Evolutionary conservation across 2,797 vertebrate genomes (phyloP).

Genomic region (Scleropages formosus): DNA sequence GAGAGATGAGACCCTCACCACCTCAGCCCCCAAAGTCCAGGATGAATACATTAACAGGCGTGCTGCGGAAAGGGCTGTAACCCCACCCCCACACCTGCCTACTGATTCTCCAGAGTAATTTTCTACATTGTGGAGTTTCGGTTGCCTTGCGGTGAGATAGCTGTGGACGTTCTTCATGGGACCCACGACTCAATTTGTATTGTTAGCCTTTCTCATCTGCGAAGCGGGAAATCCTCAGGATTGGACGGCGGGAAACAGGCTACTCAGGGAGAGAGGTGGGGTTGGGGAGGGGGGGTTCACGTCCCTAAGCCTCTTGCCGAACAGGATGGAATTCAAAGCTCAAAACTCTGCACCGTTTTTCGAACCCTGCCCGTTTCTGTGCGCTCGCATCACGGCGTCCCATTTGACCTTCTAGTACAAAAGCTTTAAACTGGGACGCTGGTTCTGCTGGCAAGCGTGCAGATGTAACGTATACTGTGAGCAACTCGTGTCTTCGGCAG

Average conservation of each 20-base stretch:
- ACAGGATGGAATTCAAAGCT: constrained; percentile 50
- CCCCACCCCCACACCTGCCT: neutral
- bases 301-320: constrained; percentile 45
- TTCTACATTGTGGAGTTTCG: constrained; percentile 30
- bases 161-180: constrained; percentile 39
- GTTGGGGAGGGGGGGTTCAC: neutral
- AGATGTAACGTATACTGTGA: constrained; percentile 44
- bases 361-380: constrained; percentile 41
- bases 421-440: constrained; percentile 45
- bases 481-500: neutral
- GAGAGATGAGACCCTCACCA: neutral
- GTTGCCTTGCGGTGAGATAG: constrained; percentile 52
- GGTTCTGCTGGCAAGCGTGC: constrained; percentile 54
- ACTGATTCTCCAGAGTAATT: constrained; percentile 28
- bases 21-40: constrained; percentile 7
- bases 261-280: neutral
- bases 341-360: constrained; percentile 40
- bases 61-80: neutral
- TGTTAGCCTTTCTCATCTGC: constrained; percentile 52
- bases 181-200: constrained; percentile 57
- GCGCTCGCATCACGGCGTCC: constrained; percentile 53
- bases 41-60: constrained; percentile 24
- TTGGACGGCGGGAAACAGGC: constrained; percentile 4
- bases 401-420: constrained; percentile 54
- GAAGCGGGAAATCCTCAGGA: constrained; percentile 46